Conservation (phyloP, 2,113 vertebrate genomes). For the Grus americana region DNA sequence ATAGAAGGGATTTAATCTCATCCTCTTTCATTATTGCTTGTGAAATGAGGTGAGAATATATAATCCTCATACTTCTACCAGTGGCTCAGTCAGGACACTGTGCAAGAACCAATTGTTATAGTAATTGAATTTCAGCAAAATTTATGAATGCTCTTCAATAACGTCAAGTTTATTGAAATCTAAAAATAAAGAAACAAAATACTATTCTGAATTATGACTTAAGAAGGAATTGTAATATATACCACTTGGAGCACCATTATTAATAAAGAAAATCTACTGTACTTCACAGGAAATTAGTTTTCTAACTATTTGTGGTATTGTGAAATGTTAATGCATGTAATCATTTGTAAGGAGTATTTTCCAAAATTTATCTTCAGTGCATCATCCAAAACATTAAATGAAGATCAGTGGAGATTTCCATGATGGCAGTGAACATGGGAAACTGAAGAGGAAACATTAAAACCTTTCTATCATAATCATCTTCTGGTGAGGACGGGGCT, state of each 20-base stretch:
- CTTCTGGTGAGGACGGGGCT: not conserved
- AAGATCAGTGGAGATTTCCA: not conserved
- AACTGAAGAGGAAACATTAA: not conserved
- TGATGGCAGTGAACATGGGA: not conserved
- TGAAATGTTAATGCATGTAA: conserved; percentile 5
- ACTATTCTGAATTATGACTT: conserved; percentile 8
- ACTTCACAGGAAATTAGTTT: conserved; percentile 57
- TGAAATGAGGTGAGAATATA: conserved; percentile 62
- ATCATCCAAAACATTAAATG: not conserved
- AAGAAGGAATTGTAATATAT: conserved; percentile 19
- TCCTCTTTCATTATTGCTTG: conserved; percentile 55
- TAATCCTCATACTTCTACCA: conserved; percentile 43
- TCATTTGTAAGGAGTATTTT: not conserved
- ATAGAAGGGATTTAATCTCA: conserved; percentile 37
- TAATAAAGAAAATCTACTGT: conserved; percentile 6
- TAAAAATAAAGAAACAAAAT: conserved; percentile 43
- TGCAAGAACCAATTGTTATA: conserved; percentile 11
- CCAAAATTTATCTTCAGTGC: conserved; percentile 1
- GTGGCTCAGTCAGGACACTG: not conserved
- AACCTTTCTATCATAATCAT: not conserved
- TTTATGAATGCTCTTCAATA: not conserved
- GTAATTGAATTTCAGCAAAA: not conserved
- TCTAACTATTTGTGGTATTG: conserved; percentile 19
- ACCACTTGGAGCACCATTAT: not conserved
- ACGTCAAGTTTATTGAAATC: conserved; percentile 46